Conservation (phyloP, 2,888 invertebrate species). For the Limenitis camilla region DNA sequence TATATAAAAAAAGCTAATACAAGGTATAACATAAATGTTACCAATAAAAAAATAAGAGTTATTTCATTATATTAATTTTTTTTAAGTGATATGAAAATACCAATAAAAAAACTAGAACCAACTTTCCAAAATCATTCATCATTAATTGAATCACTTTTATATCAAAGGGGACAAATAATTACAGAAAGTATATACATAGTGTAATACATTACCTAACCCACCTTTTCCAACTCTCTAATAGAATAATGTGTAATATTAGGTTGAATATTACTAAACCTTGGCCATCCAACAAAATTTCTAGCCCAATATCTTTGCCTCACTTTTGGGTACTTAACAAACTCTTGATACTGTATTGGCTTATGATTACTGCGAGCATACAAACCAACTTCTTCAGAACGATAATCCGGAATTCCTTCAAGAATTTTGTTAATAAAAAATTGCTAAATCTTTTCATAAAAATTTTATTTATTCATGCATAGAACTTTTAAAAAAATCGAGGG, state of each 20-base stretch:
- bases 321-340: conserved; percentile 82
- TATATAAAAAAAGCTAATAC: background rate
- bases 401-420: conserved; percentile 91
- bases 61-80: too few relatives aligned
- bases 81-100: too few relatives aligned
- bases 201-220: conserved; percentile 25
- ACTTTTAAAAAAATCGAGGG: too few relatives aligned
- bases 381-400: conserved; percentile 93
- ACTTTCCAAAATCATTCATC: too few relatives aligned
- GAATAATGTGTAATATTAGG: conserved; percentile 87
- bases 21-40: background rate
- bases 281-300: conserved; percentile 95
- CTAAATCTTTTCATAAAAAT: too few relatives aligned
- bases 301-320: conserved; percentile 94
- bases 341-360: conserved; percentile 89
- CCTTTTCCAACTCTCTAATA: conserved; percentile 82
- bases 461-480: too few relatives aligned
- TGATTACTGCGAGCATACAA: conserved; percentile 89
- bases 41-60: too few relatives aligned
- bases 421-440: too few relatives aligned
- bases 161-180: background rate
- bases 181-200: background rate
- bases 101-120: too few relatives aligned
- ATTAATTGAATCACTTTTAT: too few relatives aligned
- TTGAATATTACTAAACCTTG: conserved; percentile 82